Percentiles rank a stretch among this genome's conserved stretches.
Evolutionary conservation across 2,113 vertebrate species (phyloP).

Genomic region (Carassius auratus): DNA sequence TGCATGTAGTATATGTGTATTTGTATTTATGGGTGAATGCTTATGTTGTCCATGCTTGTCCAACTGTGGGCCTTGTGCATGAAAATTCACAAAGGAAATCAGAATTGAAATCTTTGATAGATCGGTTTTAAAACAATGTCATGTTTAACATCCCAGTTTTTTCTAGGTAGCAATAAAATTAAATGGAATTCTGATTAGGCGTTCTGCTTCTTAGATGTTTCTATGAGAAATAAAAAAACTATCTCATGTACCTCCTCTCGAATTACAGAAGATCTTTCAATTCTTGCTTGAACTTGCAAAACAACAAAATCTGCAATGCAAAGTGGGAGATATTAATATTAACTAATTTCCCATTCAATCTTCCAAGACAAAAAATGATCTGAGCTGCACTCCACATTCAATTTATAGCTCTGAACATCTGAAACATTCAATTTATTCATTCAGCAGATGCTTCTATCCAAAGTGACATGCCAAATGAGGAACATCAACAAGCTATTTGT

Average conservation of each 20-base stretch:
- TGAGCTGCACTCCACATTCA: too few species aligned
- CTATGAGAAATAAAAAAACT: too few species aligned
- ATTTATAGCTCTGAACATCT: too few species aligned
- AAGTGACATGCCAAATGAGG: background rate
- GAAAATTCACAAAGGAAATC: too few species aligned
- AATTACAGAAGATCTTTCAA: too few species aligned
- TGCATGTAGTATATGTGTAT: background rate
- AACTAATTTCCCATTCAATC: background rate
- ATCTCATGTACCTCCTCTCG: too few species aligned
- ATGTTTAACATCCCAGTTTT: too few species aligned
- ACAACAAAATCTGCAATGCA: background rate
- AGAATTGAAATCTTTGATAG: too few species aligned
- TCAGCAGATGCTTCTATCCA: background rate
- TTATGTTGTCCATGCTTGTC: background rate
- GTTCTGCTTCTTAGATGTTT: too few species aligned
- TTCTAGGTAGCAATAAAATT: background rate
- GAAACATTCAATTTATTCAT: slow-evolving; percentile 4
- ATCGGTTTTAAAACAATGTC: too few species aligned
- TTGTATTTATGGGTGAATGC: background rate
- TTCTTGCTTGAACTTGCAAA: too few species aligned
- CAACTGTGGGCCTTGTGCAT: background rate
- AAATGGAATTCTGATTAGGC: background rate
- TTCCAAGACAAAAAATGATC: too few species aligned
- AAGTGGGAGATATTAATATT: background rate
- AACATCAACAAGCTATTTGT: background rate